Base-by-base conservation (phyloP, 2,113 vertebrate genomes). In the Chaetorhynchus papuensis region DNA sequence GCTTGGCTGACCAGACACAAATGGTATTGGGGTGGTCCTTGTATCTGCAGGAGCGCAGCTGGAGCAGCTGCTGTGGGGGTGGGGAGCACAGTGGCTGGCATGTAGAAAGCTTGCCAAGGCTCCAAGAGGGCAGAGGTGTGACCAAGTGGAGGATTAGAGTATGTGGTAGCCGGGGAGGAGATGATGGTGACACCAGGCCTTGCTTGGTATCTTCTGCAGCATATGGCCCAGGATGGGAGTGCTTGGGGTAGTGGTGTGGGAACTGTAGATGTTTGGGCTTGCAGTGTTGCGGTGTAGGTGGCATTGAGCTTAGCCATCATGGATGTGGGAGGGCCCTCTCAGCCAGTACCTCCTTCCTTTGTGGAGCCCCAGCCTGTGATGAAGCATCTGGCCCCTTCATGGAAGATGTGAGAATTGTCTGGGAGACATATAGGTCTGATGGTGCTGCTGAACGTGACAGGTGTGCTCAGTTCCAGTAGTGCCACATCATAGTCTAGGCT, bases 341-440 rank as follows among this genome's bases (percentile, higher is more conserved):
- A 61, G 71, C 30, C 50, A 27, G 31, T 98, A 98, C 98, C 98
- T 97, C 98, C 98, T 95, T 98, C 98, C 27, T 97, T 97, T 1
- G 98, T 98, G 10, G 99, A 98, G 10, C 99, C 99, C 99, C 99
- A 99, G 89, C 99, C 99, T 11, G 98, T 98, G 95, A 99, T 99
- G 97, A 98, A 98, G 89, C 99, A 99, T 94, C 97, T 98, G 7
- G 97, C 90, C 17, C 97, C 98, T 35, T 98, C 97, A 4, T 86
- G 88, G 88, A 99, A 98, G 95, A 80, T 21, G n/a, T 99, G 99
- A 9, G 96, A 96, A 0, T 94, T 93, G 22, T 98, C 98, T 1
- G 99, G 99, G 26, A 99, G 98, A 93, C 99, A 99, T 65, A 98
- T 98, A 5, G 99, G 97, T 96, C 97, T 98, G 96, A 99, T 98